Percentiles rank a stretch among this genome's conserved stretches.
Conservation (phyloP, 2,113 vertebrate genomes). For the Eonycteris spelaea region DNA sequence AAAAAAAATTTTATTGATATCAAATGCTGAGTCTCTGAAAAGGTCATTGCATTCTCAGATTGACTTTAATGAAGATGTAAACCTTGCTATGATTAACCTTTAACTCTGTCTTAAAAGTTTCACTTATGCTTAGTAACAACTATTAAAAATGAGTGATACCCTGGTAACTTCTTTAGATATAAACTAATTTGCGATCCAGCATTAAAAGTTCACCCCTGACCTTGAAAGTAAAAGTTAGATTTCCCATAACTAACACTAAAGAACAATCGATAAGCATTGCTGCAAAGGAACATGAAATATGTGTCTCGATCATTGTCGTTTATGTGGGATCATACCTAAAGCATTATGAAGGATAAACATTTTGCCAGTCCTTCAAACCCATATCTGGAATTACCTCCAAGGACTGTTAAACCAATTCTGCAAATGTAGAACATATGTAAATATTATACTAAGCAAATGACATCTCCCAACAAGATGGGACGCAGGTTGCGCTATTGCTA, state of each 20-base stretch:
- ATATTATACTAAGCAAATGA: not conserved
- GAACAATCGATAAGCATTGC: not conserved
- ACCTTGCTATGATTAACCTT: not conserved
- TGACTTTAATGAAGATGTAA: not conserved
- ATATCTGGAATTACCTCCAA: not conserved
- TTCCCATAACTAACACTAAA: not conserved
- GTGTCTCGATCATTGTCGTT: not conserved
- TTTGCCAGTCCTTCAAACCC: not conserved
- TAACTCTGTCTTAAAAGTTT: slow-evolving; percentile 2
- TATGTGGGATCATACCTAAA: not conserved
- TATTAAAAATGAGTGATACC: not conserved
- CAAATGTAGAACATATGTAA: not conserved
- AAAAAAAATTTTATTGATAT: not conserved
- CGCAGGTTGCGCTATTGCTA: not conserved
- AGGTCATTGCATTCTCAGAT: not conserved
- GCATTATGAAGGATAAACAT: not conserved
- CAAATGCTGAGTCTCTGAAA: slow-evolving; percentile 18
- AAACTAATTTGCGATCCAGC: not conserved
- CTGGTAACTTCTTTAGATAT: not conserved
- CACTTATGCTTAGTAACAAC: not conserved
- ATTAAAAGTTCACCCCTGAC: slow-evolving; percentile 18
- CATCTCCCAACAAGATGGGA: not conserved
- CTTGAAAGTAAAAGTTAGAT: slow-evolving; percentile 6
- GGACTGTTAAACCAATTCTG: not conserved
- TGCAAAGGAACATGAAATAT: not conserved